These are phyloP conservation scores for Meloidogyne chitwoodi DNA, from an alignment of 1,140 invertebrate genomes.

Conservation along the genomic window DNA sequence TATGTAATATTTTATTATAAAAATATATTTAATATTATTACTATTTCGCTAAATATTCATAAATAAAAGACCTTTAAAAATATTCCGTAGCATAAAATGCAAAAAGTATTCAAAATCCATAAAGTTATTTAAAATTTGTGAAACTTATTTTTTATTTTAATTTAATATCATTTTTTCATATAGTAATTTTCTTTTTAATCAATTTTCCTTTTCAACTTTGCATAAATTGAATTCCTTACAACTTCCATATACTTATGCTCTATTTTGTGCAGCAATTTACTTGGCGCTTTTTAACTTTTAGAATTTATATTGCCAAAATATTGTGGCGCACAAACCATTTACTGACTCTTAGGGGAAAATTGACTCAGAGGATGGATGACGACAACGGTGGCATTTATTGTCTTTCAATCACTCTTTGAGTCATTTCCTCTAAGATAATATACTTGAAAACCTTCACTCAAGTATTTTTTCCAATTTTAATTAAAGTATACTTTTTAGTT, in stretches of 20 bases:
- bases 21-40: no score
- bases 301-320: not conserved
- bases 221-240: not conserved
- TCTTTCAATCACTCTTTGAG: slow-evolving; percentile 1
- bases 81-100: no score
- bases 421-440: not conserved
- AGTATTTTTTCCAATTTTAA: not conserved
- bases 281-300: not conserved
- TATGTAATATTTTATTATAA: no score
- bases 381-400: not conserved
- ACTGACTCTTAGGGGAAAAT: not conserved
- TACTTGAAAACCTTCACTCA: not conserved
- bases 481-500: not conserved
- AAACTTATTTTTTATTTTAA: no score
- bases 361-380: not conserved
- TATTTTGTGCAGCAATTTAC: not conserved
- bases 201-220: not conserved
- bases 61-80: no score
- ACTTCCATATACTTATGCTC: not conserved
- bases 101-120: no score
- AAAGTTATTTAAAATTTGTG: no score
- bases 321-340: not conserved
- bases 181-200: not conserved
- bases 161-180: not conserved
- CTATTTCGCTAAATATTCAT: no score